Percentiles rank a stretch among this genome's conserved stretches.
phyloP scores from a whole-genome alignment of 2,797 vertebrate species.

The Hyperoplus lanceolatus region DNA sequence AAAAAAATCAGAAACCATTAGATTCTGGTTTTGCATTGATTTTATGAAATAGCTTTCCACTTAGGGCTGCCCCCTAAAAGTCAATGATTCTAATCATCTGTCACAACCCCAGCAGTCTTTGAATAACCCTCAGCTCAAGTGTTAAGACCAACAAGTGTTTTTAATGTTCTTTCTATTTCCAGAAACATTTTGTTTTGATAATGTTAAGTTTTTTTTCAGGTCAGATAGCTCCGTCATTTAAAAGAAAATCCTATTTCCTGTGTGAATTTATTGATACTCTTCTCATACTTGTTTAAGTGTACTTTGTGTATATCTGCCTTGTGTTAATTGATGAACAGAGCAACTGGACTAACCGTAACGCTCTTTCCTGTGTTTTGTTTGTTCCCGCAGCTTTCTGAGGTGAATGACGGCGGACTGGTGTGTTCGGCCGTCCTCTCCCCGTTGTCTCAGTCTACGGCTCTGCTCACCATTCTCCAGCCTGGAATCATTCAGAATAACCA shows the following conservation, averaged over 20 bases:
- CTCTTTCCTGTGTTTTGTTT: not conserved
- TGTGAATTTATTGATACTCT: not conserved
- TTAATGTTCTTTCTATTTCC: not conserved
- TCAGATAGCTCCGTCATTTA: not conserved
- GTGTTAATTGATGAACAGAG: too few species aligned
- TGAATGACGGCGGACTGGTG: constrained; percentile 73
- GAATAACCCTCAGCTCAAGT: too few species aligned
- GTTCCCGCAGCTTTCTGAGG: constrained; percentile 86
- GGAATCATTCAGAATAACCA: constrained; percentile 55
- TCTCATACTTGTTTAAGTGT: not conserved
- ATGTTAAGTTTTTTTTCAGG: too few species aligned
- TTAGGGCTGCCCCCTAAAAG: too few species aligned
- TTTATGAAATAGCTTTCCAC: not conserved
- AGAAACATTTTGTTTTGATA: not conserved
- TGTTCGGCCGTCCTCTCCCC: constrained; percentile 89
- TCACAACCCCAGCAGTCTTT: too few species aligned
- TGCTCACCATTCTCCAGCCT: constrained; percentile 87
- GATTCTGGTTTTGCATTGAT: not conserved
- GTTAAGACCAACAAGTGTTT: not conserved
- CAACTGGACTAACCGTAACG: too few species aligned
- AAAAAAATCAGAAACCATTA: not conserved
- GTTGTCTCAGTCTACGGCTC: constrained; percentile 81
- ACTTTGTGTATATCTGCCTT: too few species aligned
- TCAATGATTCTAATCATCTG: too few species aligned
- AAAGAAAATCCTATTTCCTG: not conserved